phyloP scores from a whole-genome alignment of 2,888 invertebrate genomes.

The Digitonthophagus gazella region DNA sequence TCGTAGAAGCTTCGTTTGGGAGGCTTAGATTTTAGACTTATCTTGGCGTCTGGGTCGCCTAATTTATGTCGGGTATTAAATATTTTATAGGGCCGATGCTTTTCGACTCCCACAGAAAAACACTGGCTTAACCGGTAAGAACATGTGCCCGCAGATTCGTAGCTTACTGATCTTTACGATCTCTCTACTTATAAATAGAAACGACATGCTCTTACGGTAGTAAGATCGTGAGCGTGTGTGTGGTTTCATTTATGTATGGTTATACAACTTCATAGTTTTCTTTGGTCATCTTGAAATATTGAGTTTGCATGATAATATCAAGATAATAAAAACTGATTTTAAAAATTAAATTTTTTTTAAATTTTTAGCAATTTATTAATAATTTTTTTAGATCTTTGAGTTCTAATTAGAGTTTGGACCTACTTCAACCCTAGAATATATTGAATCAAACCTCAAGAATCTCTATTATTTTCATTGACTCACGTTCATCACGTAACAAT shows the following conservation, averaged over 20 bases:
- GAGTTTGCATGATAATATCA: not conserved
- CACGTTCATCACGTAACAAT: too few relatives aligned
- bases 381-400: too few relatives aligned
- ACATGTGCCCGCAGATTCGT: not conserved
- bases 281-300: too few relatives aligned
- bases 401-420: too few relatives aligned
- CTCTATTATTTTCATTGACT: too few relatives aligned
- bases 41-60: not conserved
- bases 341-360: too few relatives aligned
- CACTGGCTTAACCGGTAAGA: not conserved
- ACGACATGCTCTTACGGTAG: not conserved
- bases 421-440: too few relatives aligned
- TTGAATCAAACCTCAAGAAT: too few relatives aligned
- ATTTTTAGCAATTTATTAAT: too few relatives aligned
- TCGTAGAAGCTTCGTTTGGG: not conserved
- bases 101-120: not conserved
- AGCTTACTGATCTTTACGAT: not conserved
- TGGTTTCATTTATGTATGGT: not conserved
- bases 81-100: not conserved
- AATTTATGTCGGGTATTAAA: not conserved
- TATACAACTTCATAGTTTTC: too few relatives aligned
- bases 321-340: too few relatives aligned
- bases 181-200: not conserved
- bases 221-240: not conserved
- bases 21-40: not conserved